Base-by-base conservation (phyloP, 2,888 invertebrate genomes). In the Xanthorhoe designata region DNA sequence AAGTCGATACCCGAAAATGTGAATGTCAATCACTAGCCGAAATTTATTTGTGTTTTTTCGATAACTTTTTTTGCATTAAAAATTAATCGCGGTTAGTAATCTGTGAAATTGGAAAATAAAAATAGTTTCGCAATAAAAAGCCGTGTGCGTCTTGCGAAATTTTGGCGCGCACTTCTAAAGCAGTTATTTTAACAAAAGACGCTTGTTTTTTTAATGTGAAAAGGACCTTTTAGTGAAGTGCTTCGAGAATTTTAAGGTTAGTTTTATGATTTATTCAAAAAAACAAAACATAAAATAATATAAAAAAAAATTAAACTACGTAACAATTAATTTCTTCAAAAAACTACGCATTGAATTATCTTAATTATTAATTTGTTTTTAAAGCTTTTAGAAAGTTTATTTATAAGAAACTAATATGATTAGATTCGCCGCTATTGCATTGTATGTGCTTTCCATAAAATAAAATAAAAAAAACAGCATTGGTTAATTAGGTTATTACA, bases 81-180 rank as follows among this genome's bases (percentile, higher is more conserved):
- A 71, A 68, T 64, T 65, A 69, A 57, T 63, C 63, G 68, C 35
- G 68, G 66, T 66, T 63, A 64, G 65, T 74, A 72, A 73, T 60
- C 68, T 70, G 88, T 90, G 89, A 89, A 89, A 90, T 90, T 89
- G 84, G 78, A 85, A 24, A 87, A 87, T 77, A 87, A 84, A 83
- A 80, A 78, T 78, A 78, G 81, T 84, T 84, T 79, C 79, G 84
- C 80, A 80, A 82, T 77, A 83, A 84, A n/a, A 81, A 81, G 81
- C 24, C 76, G 79, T 79, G 83, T 79, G 78, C 77, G 78, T 81
- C 64, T 66, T 65, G 63, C 47, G 60, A 71, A 70, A 71, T 78
- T 81, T 80, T 78, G 80, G 77, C 80, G 80, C 78, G 69, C 63
- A 15, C 47, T 72, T 70, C 73, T 7, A 50, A 55, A 55, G 42